Conservation (phyloP, 2,113 vertebrate species). For the Thunnus thynnus region DNA sequence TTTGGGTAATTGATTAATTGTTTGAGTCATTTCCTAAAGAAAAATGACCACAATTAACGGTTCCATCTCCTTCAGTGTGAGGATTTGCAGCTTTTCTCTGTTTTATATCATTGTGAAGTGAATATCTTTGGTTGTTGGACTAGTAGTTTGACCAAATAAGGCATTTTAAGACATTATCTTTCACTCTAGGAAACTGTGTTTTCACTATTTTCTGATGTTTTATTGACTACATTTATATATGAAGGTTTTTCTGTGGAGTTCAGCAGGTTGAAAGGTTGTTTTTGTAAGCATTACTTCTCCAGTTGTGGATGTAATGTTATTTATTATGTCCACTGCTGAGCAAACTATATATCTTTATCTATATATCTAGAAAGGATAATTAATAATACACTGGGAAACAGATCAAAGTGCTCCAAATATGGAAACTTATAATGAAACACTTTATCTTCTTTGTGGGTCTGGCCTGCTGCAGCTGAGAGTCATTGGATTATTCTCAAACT, state of each 20-base stretch:
- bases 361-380: neutral
- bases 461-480: slow-evolving; percentile 3
- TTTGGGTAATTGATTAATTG: too few species aligned
- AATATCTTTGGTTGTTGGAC: too few species aligned
- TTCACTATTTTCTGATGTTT: too few species aligned
- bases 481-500: slow-evolving; percentile 69
- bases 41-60: too few species aligned
- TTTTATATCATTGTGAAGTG: too few species aligned
- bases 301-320: neutral
- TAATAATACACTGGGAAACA: neutral
- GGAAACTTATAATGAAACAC: neutral
- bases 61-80: too few species aligned
- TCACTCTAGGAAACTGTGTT: too few species aligned
- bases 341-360: neutral
- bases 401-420: neutral
- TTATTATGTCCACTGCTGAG: neutral
- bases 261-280: neutral
- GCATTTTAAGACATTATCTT: too few species aligned
- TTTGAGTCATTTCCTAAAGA: too few species aligned
- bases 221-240: neutral
- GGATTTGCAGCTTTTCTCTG: too few species aligned
- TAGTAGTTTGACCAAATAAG: too few species aligned
- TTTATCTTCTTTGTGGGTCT: neutral
- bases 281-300: neutral
- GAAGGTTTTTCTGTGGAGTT: neutral